phyloP scores from a whole-genome alignment of 1,140 invertebrate genomes.

The Drosophila santomea region DNA sequence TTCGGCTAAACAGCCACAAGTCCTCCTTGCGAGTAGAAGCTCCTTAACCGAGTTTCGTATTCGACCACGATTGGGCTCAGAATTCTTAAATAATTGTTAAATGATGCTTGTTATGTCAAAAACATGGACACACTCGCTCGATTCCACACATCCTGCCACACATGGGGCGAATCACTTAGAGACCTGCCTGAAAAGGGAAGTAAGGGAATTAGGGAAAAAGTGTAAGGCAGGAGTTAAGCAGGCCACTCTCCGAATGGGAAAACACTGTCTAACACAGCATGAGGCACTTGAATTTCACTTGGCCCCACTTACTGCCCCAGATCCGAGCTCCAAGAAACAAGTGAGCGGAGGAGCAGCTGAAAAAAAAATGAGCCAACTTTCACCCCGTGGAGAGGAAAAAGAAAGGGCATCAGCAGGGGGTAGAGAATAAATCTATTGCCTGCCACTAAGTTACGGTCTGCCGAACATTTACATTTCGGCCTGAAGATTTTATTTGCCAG shows the following conservation, averaged over 20 bases:
- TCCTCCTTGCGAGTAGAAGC: slow-evolving; percentile 37
- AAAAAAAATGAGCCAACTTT: slow-evolving; percentile 76
- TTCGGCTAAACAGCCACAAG: slow-evolving; percentile 15
- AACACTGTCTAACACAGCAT: slow-evolving; percentile 79
- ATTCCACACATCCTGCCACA: slow-evolving; percentile 7
- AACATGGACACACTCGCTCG: slow-evolving; percentile 56
- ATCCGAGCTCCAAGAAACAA: slow-evolving; percentile 7
- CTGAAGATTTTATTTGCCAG: slow-evolving; percentile 53
- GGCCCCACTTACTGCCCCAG: slow-evolving; percentile 46
- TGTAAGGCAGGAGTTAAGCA: slow-evolving; percentile 19
- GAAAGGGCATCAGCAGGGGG: slow-evolving; percentile 30
- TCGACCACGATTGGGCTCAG: slow-evolving; percentile 33
- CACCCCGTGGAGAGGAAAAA: slow-evolving; percentile 44
- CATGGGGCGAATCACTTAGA: slow-evolving; percentile 70
- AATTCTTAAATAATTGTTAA: slow-evolving; percentile 83
- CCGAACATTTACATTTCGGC: slow-evolving; percentile 82
- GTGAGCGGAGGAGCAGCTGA: slow-evolving; percentile 22
- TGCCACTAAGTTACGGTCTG: slow-evolving; percentile 83
- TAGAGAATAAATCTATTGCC: slow-evolving; percentile 74
- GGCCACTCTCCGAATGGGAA: slow-evolving; percentile 62
- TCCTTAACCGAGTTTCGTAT: slow-evolving; percentile 58
- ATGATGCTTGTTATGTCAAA: slow-evolving; percentile 83
- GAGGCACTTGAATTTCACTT: slow-evolving; percentile 78
- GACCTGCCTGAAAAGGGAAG: slow-evolving; percentile 24
- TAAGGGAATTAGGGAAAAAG: slow-evolving; percentile 19